Evolutionary conservation across 2,888 invertebrate genomes (phyloP).

Genomic region (Polymixis flavicincta): DNA sequence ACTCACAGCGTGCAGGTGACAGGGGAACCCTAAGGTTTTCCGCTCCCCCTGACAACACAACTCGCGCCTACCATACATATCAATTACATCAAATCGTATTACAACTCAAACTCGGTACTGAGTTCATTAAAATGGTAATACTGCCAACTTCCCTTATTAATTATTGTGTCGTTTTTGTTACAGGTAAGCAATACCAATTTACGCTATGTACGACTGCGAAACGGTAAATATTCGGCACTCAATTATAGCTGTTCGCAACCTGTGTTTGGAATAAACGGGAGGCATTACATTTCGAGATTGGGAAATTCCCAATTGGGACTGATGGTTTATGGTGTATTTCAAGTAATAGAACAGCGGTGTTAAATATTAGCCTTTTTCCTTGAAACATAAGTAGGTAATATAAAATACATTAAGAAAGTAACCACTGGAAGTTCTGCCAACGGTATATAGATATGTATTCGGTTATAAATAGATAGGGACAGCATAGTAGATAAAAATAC

Average conservation of each 20-base stretch:
- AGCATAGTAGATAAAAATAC: not conserved
- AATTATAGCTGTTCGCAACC: slow-evolving; percentile 40
- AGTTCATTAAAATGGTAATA: slow-evolving; percentile 53
- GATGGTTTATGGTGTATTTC: slow-evolving; percentile 27
- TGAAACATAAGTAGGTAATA: not conserved
- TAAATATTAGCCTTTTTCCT: slow-evolving; percentile 18
- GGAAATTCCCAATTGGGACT: slow-evolving; percentile 50
- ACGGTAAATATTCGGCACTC: slow-evolving; percentile 58
- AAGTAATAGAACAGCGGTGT: slow-evolving; percentile 27
- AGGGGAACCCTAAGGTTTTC: slow-evolving; percentile 6
- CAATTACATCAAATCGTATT: slow-evolving; percentile 37
- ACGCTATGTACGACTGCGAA: slow-evolving; percentile 38
- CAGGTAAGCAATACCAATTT: slow-evolving; percentile 70
- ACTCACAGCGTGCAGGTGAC: slow-evolving; percentile 16
- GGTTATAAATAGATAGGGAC: too few species aligned
- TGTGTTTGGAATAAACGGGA: slow-evolving; percentile 37
- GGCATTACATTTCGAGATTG: slow-evolving; percentile 37
- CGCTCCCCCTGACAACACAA: slow-evolving; percentile 1
- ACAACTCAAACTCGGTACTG: slow-evolving; percentile 18
- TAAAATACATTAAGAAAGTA: too few species aligned
- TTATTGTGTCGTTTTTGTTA: slow-evolving; percentile 67
- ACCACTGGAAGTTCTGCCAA: not conserved
- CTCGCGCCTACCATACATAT: slow-evolving; percentile 21
- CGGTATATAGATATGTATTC: too few species aligned
- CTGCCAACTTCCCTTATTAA: slow-evolving; percentile 47